Evolutionary conservation across 2,888 invertebrate genomes (phyloP), one percentile per base, ranked within the genome.

Genomic region (Limnephilus rhombicus): DNA sequence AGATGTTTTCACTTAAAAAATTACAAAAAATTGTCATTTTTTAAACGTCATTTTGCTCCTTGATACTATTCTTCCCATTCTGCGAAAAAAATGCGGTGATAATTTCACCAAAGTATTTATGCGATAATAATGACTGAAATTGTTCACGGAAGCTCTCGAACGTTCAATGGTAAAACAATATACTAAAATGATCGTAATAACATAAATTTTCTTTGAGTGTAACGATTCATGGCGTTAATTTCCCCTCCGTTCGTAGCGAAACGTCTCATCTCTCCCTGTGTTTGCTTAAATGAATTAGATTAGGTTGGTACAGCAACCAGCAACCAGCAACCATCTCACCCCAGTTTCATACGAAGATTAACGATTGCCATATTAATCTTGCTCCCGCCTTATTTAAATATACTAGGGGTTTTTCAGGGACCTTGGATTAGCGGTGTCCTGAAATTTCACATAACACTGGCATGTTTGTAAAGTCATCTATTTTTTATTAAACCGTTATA

Each of bases 351-450:
- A 86, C 86, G 86, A 86, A 86, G 45, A 86, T 45, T n/a, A 86
- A 86, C 86, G 45, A 41, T 86, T 86, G 18, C 86, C n/a, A 29
- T 24, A 86, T 86, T 49, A 86, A 86, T 86, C n/a, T 86, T 49
- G 11, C 45, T 45, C 45, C n/a, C n/a, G 45, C 86, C 86, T 37
- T 41, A 45, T 86, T 86, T 29, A 49, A 41, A 49, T 86, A 41
- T n/a, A n/a, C 86, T 29, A 49, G 49, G 24, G 11, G 68, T 68
- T 68, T 68, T 68, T 68, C 68, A 68, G 68, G 68, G 68, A 68
- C 68, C 9, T 24, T n/a, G 68, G 68, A 68, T 9, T 68, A 9
- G 24, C 68, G 24, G 68, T 68, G 24, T n/a, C 24, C 24, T 68
- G 7, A 68, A 68, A 68, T 68, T 68, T 24, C 24, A 9, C 5